Conservation (phyloP, 2,888 invertebrate genomes). For the Tenthredo amoena region DNA sequence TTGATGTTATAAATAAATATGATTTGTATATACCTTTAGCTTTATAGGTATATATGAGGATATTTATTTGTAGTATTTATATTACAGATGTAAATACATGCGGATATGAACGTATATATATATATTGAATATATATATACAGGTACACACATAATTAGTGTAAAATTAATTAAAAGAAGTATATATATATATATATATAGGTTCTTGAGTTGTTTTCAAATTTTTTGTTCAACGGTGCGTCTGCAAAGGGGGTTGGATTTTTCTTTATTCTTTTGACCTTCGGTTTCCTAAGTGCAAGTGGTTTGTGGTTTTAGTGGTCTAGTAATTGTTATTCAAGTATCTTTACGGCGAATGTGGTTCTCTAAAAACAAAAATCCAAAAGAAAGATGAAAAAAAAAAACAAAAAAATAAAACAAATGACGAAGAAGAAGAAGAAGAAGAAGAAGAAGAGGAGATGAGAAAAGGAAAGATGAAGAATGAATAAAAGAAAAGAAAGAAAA, state of each 20-base stretch:
- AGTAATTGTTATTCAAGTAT: background rate
- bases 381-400: background rate
- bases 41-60: background rate
- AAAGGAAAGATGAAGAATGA: too few relatives aligned
- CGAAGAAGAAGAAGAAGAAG: background rate
- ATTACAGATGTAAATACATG: background rate
- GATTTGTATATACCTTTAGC: background rate
- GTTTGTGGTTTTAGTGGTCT: background rate
- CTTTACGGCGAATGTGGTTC: background rate
- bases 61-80: slow-evolving; percentile 19
- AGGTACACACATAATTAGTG: too few relatives aligned
- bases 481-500: too few relatives aligned
- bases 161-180: background rate
- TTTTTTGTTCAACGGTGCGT: background rate
- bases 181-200: background rate
- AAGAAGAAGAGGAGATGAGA: background rate
- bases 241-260: background rate
- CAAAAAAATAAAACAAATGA: background rate
- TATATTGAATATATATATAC: background rate
- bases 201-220: background rate
- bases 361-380: background rate
- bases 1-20: slow-evolving; percentile 14
- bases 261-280: background rate
- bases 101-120: background rate
- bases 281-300: background rate